Evolutionary conservation across 2,113 vertebrate genomes (phyloP).

Genomic region (Motacilla alba): DNA sequence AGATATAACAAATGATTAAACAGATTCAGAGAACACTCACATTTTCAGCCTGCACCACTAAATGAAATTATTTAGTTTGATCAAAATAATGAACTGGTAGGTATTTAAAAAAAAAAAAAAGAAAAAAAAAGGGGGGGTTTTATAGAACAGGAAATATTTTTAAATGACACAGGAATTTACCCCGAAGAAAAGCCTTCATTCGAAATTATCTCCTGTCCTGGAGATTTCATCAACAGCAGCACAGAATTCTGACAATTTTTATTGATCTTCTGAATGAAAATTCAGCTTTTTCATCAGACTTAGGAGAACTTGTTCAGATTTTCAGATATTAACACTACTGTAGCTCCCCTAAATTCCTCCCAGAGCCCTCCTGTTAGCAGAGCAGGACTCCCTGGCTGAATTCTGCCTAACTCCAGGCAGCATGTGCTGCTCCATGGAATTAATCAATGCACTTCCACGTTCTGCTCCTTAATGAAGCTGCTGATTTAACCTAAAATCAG

Average conservation of each 20-base stretch:
- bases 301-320: neutral
- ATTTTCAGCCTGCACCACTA: neutral
- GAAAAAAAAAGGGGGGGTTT: neutral
- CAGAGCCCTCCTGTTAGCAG: neutral
- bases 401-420: neutral
- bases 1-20: neutral
- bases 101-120: neutral
- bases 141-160: neutral
- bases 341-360: neutral
- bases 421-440: accelerated
- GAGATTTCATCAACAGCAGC: neutral
- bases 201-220: neutral
- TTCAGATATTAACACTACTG: neutral
- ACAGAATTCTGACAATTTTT: neutral
- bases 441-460: neutral
- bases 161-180: neutral
- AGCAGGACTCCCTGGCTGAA: neutral
- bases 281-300: neutral
- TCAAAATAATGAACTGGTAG: neutral
- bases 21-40: neutral
- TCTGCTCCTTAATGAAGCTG: neutral
- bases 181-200: neutral
- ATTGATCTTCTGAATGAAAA: neutral
- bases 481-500: neutral
- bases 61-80: neutral